Conservation (phyloP, 2,113 vertebrate genomes). For the Pionites leucogaster region DNA sequence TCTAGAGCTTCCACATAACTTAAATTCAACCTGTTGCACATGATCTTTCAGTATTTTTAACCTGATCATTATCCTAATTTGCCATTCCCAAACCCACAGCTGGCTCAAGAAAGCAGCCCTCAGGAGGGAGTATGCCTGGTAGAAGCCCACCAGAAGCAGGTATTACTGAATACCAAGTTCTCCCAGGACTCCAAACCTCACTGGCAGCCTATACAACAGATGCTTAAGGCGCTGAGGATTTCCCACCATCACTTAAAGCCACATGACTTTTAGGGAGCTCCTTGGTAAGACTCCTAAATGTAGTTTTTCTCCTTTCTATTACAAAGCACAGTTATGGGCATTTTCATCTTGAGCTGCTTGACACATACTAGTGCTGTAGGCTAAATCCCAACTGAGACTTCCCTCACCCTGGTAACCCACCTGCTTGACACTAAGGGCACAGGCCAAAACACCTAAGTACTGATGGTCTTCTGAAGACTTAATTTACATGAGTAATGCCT, state of each 20-base stretch:
- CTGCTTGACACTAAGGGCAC: not conserved
- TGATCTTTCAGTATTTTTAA: not conserved
- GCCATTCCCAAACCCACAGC: not conserved
- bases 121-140: not conserved
- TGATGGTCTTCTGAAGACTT: not conserved
- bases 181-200: not conserved
- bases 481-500: not conserved
- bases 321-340: not conserved
- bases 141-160: accelerated
- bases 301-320: not conserved
- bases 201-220: not conserved
- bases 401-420: not conserved
- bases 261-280: not conserved
- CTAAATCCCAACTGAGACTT: not conserved
- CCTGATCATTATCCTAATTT: not conserved
- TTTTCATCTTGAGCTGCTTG: not conserved
- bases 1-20: not conserved
- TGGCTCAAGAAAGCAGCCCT: not conserved
- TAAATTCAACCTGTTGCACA: not conserved
- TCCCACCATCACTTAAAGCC: not conserved
- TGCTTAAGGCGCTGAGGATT: not conserved
- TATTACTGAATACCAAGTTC: accelerated
- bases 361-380: not conserved
- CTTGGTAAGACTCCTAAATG: not conserved
- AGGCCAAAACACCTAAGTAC: not conserved